Percentiles rank a stretch among this genome's conserved stretches.
phyloP scores from a whole-genome alignment of 1,140 invertebrate genomes.

The Brachystomella parvula region DNA sequence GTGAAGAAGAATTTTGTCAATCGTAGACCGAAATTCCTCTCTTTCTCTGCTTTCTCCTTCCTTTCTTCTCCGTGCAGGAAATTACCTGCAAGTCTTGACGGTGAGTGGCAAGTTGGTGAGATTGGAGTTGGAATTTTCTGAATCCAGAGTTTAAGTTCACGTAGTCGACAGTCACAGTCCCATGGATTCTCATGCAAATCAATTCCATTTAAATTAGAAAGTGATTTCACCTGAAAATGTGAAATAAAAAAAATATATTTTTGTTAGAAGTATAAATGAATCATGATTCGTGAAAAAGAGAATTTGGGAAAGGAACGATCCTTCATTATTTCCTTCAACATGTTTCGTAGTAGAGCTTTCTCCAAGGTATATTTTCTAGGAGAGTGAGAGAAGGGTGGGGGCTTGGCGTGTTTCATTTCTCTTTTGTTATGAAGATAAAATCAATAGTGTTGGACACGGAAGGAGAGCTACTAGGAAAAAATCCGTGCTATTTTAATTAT shows the following conservation, averaged over 20 bases:
- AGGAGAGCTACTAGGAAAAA: too few relatives aligned
- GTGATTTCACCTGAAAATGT: conserved; percentile 35
- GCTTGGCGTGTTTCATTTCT: too few relatives aligned
- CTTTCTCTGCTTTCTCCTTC: neutral
- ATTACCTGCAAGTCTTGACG: conserved; percentile 33
- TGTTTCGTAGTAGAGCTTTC: too few relatives aligned
- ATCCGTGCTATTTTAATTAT: too few relatives aligned
- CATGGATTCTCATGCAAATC: conserved; percentile 85
- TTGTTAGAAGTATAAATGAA: too few relatives aligned
- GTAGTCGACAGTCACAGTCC: conserved; percentile 77
- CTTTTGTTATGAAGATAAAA: too few relatives aligned
- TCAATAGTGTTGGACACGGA: too few relatives aligned
- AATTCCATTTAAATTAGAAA: conserved; percentile 63
- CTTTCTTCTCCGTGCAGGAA: neutral
- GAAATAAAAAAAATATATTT: neutral
- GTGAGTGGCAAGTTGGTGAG: conserved; percentile 58
- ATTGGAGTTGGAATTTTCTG: conserved; percentile 72
- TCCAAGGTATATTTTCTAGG: too few relatives aligned
- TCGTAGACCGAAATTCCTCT: neutral
- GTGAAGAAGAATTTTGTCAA: neutral
- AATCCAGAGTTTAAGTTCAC: conserved; percentile 75
- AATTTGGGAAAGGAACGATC: neutral
- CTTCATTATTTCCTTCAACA: neutral
- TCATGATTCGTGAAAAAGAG: too few relatives aligned
- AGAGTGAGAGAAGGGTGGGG: too few relatives aligned